These are phyloP conservation scores for Monopis laevigella DNA, from an alignment of 2,888 invertebrate genomes.

Conservation along the genomic window DNA sequence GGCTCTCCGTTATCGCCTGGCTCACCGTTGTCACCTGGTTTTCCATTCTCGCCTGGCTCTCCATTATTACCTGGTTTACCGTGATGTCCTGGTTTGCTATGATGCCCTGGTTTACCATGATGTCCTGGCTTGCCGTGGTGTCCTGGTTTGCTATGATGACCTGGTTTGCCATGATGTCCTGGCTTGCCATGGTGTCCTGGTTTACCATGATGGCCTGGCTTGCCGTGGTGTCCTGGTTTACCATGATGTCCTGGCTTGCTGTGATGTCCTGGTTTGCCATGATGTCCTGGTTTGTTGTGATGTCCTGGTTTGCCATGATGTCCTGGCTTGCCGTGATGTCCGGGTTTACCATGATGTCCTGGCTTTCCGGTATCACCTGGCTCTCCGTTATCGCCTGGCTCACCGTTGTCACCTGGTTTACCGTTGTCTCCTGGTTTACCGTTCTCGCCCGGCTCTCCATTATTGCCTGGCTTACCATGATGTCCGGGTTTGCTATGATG, in stretches of 20 bases:
- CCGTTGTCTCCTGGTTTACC: neutral
- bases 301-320: neutral
- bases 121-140: neutral
- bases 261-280: neutral
- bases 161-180: neutral
- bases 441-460: neutral
- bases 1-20: too few species aligned
- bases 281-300: neutral
- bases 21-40: neutral
- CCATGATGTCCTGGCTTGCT: neutral
- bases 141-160: neutral
- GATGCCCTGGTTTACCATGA: neutral
- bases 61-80: neutral
- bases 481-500: neutral
- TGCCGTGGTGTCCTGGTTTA: neutral
- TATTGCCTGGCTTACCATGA: neutral
- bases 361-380: neutral
- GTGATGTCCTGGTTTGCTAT: neutral
- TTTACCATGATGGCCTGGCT: neutral
- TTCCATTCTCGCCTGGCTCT: neutral
- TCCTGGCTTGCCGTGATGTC: neutral
- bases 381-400: neutral
- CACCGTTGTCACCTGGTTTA: neutral
- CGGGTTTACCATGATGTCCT: neutral
- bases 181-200: neutral